Evolutionary conservation across 2,888 invertebrate species (phyloP), one percentile per base, ranked within the genome.

Genomic region (Teleiodes luculella): DNA sequence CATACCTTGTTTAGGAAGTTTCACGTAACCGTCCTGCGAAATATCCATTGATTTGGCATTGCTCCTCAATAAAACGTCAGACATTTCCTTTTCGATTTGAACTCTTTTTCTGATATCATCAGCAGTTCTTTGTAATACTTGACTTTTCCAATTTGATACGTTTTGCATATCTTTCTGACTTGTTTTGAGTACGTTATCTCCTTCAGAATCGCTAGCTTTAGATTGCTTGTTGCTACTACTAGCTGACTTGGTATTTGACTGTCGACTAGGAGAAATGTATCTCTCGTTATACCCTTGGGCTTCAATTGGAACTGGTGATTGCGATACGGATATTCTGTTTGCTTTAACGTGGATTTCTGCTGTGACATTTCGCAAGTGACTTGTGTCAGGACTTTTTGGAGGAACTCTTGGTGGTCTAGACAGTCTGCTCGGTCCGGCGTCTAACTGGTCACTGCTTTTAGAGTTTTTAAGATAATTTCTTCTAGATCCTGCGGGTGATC

Each of bases 1-100:
- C 51, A 63, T 78, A 2, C 65, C 63, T 64, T 88, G 88, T 62
- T 88, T 89, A 20, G 80, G 76, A 30, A 90, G 74, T 63, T 83
- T 89, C 0, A 90, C 85, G 57, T 90, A 90, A n/a, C 90, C 90
- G 50, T 90, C 90, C 60, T 88, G 88, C 33, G 87, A 83, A 63
- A 90, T 90, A 41, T 90, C 90, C 55, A 90, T 65, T 7, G 84
- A 72, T 58, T 86, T 86, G 6, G 72, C 62, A 45, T 69, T 76
- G 46, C 70, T 80, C 67, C 77, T 76, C 5, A 67, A 65, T 51
- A 82, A 59, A 0, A 78, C 76, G 54, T 81, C 81, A 13, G 84
- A 73, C 75, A 85, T 81, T 67, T 89, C 85, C 59, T 80, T 86
- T 54, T 89, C 89, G 8, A 84, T 66, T 36, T 78, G 75, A 1